These are phyloP conservation scores for Porphyrio hochstetteri DNA, from an alignment of 2,113 vertebrate species.

Conservation along the genomic window DNA sequence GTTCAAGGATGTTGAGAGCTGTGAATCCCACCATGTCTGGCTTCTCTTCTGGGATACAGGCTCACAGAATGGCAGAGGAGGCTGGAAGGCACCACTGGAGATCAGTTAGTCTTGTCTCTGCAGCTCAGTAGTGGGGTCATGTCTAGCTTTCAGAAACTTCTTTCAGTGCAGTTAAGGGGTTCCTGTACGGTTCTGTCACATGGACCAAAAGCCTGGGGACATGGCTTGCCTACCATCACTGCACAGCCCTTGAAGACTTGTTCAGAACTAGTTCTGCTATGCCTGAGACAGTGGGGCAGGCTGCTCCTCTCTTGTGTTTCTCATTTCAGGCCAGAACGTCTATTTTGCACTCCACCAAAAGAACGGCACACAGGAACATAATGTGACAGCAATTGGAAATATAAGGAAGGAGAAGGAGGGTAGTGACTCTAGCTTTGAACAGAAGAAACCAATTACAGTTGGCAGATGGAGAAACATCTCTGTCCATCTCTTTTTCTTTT, in stretches of 20 bases:
- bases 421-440: not conserved
- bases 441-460: not conserved
- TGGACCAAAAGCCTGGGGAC: not conserved
- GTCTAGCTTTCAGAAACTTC: not conserved
- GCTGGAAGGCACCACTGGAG: not conserved
- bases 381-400: not conserved
- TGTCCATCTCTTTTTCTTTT: not conserved
- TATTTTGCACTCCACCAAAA: not conserved
- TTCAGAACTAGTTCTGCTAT: not conserved
- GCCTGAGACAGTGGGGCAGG: not conserved
- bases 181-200: not conserved
- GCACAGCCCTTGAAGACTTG: not conserved
- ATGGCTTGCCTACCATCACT: not conserved
- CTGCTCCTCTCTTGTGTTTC: not conserved
- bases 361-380: not conserved
- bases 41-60: not conserved
- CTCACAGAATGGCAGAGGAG: not conserved
- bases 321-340: not conserved
- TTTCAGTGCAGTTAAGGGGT: not conserved
- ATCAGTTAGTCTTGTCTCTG: not conserved
- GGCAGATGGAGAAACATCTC: not conserved
- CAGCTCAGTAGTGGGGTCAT: not conserved
- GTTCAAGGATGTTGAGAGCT: not conserved
- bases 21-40: not conserved
- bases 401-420: not conserved